Percentiles rank a stretch among this genome's conserved stretches.
phyloP scores from a whole-genome alignment of 1,140 invertebrate species.

The Drosophila orena region DNA sequence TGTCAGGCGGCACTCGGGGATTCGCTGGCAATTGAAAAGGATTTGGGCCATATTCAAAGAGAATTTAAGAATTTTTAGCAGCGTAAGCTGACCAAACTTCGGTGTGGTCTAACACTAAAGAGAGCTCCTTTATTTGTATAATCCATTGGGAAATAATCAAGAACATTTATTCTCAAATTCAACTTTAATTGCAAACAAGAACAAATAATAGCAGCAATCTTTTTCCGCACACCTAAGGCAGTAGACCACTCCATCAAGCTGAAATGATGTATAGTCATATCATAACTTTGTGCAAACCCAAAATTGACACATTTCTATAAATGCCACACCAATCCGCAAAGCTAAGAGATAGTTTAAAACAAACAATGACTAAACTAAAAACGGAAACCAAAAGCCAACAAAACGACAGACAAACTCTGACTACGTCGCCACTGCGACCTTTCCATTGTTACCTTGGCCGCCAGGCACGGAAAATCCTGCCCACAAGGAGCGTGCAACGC shows the following conservation, averaged over 20 bases:
- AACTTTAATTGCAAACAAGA: no score
- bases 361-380: slow-evolving; percentile 55
- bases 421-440: slow-evolving; percentile 37
- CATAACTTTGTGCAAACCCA: slow-evolving; percentile 12
- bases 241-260: not conserved
- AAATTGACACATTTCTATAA: slow-evolving; percentile 17
- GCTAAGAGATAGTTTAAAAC: slow-evolving; percentile 48
- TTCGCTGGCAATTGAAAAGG: slow-evolving; percentile 59
- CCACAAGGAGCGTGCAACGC: slow-evolving; percentile 35
- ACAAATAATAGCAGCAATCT: no score
- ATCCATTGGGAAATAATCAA: not conserved
- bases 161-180: not conserved
- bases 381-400: slow-evolving; percentile 15
- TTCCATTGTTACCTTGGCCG: slow-evolving; percentile 72
- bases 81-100: slow-evolving; percentile 22
- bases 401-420: slow-evolving; percentile 14
- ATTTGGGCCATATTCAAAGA: slow-evolving; percentile 45
- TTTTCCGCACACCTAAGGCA: not conserved
- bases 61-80: slow-evolving; percentile 40
- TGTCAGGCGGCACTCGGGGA: slow-evolving; percentile 44
- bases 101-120: not conserved
- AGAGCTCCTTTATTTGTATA: not conserved
- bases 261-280: not conserved
- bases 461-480: slow-evolving; percentile 8
- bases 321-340: slow-evolving; percentile 3